These are phyloP conservation scores for Eupsittula cactorum DNA, from an alignment of 2,113 vertebrate genomes.

Conservation along the genomic window DNA sequence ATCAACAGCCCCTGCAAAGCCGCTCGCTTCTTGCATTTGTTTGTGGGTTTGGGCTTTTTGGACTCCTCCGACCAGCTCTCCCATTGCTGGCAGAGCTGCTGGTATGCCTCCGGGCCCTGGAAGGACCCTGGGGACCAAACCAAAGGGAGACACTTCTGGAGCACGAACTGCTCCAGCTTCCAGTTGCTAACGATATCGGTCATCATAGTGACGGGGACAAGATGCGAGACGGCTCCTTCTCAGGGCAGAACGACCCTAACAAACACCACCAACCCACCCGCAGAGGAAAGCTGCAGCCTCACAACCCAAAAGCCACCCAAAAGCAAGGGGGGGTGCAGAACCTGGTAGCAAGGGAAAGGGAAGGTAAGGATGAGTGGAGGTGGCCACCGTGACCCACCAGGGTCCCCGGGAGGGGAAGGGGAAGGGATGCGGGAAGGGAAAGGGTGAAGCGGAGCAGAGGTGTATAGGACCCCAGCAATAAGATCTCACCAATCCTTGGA, in stretches of 20 bases:
- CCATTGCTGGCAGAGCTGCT: conserved; percentile 68
- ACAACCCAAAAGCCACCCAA: fast-evolving
- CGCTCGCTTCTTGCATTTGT: conserved; percentile 55
- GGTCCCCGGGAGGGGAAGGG: neutral
- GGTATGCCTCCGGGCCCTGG: conserved; percentile 49
- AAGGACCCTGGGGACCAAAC: conserved; percentile 45
- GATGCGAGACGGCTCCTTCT: neutral
- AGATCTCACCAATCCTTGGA: conserved; percentile 65
- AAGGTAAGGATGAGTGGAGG: fast-evolving
- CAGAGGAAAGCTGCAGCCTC: neutral
- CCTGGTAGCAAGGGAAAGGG: neutral
- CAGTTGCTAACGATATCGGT: conserved; percentile 36
- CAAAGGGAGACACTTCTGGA: conserved; percentile 59
- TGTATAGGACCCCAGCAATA: neutral
- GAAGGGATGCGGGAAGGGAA: neutral
- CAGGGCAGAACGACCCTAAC: conserved; percentile 5
- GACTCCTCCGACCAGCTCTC: conserved; percentile 54
- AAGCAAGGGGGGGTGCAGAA: fast-evolving
- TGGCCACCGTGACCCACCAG: fast-evolving
- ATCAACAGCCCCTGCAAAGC: conserved; percentile 64
- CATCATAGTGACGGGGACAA: neutral
- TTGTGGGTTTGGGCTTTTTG: conserved; percentile 63
- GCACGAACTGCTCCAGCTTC: conserved; percentile 67
- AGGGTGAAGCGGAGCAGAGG: fast-evolving
- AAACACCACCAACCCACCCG: neutral